Evolutionary conservation across 2,888 invertebrate species (phyloP), one percentile per base, ranked within the genome.

Genomic region (Hydropsyche betteni): DNA sequence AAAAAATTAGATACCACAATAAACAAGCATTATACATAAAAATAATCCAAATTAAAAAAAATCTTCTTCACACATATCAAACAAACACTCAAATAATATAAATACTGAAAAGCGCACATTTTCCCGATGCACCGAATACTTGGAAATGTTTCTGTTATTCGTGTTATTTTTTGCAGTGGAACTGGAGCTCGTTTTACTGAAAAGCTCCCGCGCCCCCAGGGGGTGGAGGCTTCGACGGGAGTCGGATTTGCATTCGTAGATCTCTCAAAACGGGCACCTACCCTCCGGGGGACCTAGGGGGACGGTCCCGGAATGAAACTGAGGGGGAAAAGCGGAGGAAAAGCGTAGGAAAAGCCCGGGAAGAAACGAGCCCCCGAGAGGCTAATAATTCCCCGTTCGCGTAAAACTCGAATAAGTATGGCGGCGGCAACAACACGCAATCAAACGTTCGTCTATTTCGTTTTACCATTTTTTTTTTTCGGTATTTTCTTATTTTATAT

Each of bases 141-240:
- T 58, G 38, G 44, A 72, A 72, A 72, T 72, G 55, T 72, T 72
- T 72, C 72, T 72, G 72, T 72, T 72, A 61, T 72, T 72, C 72
- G 55, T 61, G 72, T 72, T 72, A 72, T 72, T 72, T 72, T 72
- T 72, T 72, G n/a, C 72, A 72, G 58, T 72, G 72, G 72, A 72
- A 72, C 72, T 44, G 61, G 55, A 72, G 72, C 61, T 72, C 72
- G 72, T 72, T 72, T 72, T 44, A 72, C 72, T 72, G 72, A 72
- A 72, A 72, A 72, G 72, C 72, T 55, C 44, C 7, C 44, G 44
- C 44, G 24, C 24, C 24, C 44, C 44, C 44, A 10, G 10, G 44
- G 44, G 44, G 44, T 44, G 44, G 44, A 44, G 24, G 24, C 24
- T 24, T 36, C 58, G 14, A 8, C 24, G 58, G 36, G 72, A 34